Percentiles rank a stretch among this genome's conserved stretches.
Conservation (phyloP, 2,797 vertebrate species). For the Okamejei kenojei region DNA sequence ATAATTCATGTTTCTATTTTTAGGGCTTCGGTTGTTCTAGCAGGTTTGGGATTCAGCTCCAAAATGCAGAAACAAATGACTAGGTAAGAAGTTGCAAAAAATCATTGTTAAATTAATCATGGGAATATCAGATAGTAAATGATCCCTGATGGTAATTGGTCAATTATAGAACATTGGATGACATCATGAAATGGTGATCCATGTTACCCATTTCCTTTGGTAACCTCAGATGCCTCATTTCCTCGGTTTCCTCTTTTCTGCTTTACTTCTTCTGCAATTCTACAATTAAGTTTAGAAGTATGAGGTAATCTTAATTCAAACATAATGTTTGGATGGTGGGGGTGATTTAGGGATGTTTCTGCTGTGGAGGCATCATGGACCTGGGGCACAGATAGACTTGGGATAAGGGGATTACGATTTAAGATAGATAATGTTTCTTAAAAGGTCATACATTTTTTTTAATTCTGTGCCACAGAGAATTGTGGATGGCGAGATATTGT, state of each 20-base stretch:
- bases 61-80: conserved; percentile 89
- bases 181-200: background rate
- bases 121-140: background rate
- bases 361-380: too few species aligned
- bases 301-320: too few species aligned
- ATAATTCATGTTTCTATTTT: conserved; percentile 40
- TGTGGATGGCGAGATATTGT: too few species aligned
- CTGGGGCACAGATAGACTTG: too few species aligned
- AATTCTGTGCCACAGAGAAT: too few species aligned
- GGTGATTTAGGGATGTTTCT: too few species aligned
- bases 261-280: background rate
- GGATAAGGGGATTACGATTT: too few species aligned
- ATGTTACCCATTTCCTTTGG: background rate
- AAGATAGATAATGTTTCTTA: too few species aligned
- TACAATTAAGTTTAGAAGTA: too few species aligned
- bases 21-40: conserved; percentile 89
- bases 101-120: background rate
- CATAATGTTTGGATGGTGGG: too few species aligned
- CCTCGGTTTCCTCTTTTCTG: background rate
- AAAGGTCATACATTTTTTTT: too few species aligned
- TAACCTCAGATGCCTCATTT: background rate
- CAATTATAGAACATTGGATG: background rate
- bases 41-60: conserved; percentile 84
- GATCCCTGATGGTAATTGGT: background rate
- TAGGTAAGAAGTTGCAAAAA: conserved; percentile 64